phyloP scores from a whole-genome alignment of 1,140 invertebrate species.

The Sesamia nonagrioides region DNA sequence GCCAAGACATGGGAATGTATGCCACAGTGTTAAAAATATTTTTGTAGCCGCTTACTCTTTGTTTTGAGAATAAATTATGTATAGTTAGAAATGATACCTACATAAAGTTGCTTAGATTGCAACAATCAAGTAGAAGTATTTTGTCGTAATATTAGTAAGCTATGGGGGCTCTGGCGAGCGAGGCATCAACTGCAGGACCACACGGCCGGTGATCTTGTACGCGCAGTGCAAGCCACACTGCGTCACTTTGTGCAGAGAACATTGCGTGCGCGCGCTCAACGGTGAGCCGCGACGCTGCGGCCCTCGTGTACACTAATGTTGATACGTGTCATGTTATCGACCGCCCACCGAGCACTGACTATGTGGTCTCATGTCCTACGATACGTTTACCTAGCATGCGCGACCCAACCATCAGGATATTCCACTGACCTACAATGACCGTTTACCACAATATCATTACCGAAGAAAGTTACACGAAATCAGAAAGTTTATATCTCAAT shows the following conservation, averaged over 20 bases:
- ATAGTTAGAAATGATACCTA: not conserved
- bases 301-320: constrained; percentile 71
- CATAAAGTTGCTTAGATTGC: not conserved
- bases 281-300: constrained; percentile 71
- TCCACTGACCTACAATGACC: constrained; percentile 51
- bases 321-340: constrained; percentile 79
- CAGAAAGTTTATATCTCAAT: constrained; percentile 67
- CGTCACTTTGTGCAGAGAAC: constrained; percentile 73
- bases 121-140: not conserved
- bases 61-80: not conserved
- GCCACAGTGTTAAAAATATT: too few species aligned
- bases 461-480: constrained; percentile 60
- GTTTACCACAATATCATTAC: constrained; percentile 58
- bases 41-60: not conserved
- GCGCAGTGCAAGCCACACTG: constrained; percentile 66
- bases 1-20: not conserved
- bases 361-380: constrained; percentile 64
- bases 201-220: constrained; percentile 59
- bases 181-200: constrained; percentile 57
- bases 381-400: constrained; percentile 36
- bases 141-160: constrained; percentile 29
- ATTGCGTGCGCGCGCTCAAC: constrained; percentile 75
- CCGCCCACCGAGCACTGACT: constrained; percentile 75
- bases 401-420: constrained; percentile 18
- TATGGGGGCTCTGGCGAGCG: not conserved